A percentile compares a stretch with the other conserved stretches of the same genome.
Evolutionary conservation across 1,140 invertebrate species (phyloP).

Genomic region (Leptoteleia sp.): DNA sequence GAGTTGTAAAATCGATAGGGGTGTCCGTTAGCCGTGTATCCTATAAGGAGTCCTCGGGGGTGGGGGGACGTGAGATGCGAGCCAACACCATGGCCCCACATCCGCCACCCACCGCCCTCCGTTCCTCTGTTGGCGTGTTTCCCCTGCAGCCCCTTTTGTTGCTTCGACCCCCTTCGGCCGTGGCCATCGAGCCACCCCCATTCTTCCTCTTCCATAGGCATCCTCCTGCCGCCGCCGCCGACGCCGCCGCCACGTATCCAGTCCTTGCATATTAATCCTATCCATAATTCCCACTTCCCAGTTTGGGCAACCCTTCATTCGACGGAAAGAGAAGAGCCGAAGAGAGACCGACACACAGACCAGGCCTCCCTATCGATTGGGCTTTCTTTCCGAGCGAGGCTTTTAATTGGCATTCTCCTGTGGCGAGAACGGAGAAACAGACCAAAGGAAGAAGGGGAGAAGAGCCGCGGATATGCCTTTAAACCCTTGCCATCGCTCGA

Average conservation of each 20-base stretch:
- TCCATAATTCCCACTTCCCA: conserved; percentile 82
- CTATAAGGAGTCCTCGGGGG: conserved; percentile 75
- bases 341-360: conserved; percentile 68
- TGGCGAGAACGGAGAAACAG: conserved; percentile 74
- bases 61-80: conserved; percentile 78
- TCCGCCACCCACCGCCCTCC: conserved; percentile 52
- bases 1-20: too few species aligned
- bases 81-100: conserved; percentile 67
- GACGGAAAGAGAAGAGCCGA: conserved; percentile 61
- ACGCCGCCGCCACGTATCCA: conserved; percentile 76
- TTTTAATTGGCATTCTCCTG: conserved; percentile 81
- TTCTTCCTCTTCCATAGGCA: conserved; percentile 70
- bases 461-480: conserved; percentile 54
- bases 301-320: conserved; percentile 81
- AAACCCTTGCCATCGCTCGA: conserved; percentile 41
- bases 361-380: conserved; percentile 80
- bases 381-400: conserved; percentile 78
- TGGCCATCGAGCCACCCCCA: conserved; percentile 70
- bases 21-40: too few species aligned
- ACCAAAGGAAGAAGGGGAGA: conserved; percentile 67
- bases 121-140: conserved; percentile 71
- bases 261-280: conserved; percentile 82
- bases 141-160: conserved; percentile 80
- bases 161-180: conserved; percentile 74
- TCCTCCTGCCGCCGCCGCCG: conserved; percentile 70